Conservation (phyloP, 2,888 invertebrate genomes). For the Hypsopygia costalis region DNA sequence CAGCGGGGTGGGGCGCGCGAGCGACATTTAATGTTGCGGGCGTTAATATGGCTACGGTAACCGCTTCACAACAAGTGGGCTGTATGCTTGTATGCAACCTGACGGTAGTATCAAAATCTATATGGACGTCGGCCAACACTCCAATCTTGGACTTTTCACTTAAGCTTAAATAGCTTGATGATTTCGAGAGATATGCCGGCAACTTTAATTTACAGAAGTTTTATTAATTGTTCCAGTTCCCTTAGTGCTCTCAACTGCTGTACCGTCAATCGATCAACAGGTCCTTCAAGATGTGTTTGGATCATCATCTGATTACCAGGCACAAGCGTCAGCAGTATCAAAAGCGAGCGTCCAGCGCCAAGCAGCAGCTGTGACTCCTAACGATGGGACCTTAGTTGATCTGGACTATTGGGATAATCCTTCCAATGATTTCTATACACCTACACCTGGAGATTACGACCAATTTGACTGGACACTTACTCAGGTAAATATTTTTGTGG, state of each 20-base stretch:
- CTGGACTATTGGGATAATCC: conserved; percentile 42
- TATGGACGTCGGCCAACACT: too few species aligned
- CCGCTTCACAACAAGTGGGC: too few species aligned
- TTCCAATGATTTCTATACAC: conserved; percentile 33
- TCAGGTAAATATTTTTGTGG: conserved; percentile 71
- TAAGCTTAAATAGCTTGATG: too few species aligned
- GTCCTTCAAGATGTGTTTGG: conserved; percentile 46
- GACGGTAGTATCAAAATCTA: too few species aligned
- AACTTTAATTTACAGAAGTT: too few species aligned
- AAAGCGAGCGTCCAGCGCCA: conserved; percentile 20
- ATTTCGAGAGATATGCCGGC: too few species aligned
- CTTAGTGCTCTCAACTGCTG: conserved; percentile 23
- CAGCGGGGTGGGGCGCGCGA: too few species aligned
- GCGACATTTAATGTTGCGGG: too few species aligned
- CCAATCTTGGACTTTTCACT: too few species aligned
- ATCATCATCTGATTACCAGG: conserved; percentile 13
- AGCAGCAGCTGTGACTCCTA: conserved; percentile 36
- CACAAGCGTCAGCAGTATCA: conserved; percentile 11
- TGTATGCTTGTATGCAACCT: too few species aligned
- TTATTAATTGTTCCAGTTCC: conserved; percentile 26
- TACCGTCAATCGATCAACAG: conserved; percentile 28
- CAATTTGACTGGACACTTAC: conserved; percentile 85
- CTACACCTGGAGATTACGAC: conserved; percentile 66
- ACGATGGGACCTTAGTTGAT: conserved; percentile 34
- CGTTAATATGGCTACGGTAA: too few species aligned